These are phyloP conservation scores for Spizaetus ornatus DNA, from an alignment of 2,113 vertebrate species.

Conservation along the genomic window DNA sequence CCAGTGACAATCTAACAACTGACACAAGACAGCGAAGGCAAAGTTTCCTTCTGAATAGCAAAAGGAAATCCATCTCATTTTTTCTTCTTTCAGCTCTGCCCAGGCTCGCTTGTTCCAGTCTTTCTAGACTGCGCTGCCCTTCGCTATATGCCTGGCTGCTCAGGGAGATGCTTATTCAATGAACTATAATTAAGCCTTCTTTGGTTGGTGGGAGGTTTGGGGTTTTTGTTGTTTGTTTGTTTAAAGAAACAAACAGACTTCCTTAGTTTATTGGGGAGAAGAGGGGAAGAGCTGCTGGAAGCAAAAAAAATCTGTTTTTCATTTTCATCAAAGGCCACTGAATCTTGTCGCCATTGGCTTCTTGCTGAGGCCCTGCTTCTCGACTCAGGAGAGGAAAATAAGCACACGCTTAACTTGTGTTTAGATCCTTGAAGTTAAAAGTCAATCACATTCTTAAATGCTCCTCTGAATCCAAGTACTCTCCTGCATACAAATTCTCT, in stretches of 20 bases:
- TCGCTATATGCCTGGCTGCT: neutral
- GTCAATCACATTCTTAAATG: neutral
- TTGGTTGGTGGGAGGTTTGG: neutral
- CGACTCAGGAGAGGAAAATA: neutral
- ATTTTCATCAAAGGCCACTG: neutral
- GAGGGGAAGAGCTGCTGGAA: neutral
- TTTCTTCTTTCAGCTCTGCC: neutral
- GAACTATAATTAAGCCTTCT: neutral
- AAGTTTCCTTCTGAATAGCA: neutral
- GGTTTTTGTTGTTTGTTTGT: neutral
- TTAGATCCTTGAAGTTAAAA: neutral
- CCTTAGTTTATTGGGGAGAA: neutral
- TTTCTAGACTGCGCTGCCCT: neutral
- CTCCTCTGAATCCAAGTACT: neutral
- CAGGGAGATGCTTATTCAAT: neutral
- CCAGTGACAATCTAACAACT: slow-evolving; percentile 42
- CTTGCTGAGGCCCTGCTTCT: neutral
- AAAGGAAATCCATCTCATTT: neutral
- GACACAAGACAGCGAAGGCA: neutral
- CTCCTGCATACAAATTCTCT: neutral
- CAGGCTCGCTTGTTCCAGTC: neutral
- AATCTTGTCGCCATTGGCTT: neutral
- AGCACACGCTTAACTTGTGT: neutral
- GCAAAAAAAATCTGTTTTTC: neutral
- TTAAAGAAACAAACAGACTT: neutral